Conservation (phyloP, 2,113 vertebrate genomes). For the Stictonetta naevosa region DNA sequence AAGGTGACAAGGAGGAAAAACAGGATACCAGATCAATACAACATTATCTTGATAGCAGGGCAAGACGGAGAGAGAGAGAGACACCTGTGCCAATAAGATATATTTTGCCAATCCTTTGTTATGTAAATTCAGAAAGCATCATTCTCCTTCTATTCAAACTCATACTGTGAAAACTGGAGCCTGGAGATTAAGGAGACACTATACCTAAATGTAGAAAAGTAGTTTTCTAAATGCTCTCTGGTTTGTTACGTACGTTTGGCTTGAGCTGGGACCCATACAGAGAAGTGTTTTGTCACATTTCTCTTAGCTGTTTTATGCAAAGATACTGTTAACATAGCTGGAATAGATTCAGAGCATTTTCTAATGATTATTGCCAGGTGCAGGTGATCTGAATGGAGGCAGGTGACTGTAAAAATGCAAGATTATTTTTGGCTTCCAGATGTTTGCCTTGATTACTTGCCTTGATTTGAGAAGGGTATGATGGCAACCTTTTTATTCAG, state of each 20-base stretch:
- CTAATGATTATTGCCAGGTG: background rate
- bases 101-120: background rate
- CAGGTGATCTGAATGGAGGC: background rate
- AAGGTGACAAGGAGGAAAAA: background rate
- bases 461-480: background rate
- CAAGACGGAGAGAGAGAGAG: background rate
- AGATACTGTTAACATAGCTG: background rate
- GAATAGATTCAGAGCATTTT: background rate
- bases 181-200: background rate
- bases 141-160: background rate
- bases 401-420: background rate
- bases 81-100: too few species aligned
- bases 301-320: background rate
- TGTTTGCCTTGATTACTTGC: background rate
- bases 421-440: background rate
- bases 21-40: background rate
- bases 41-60: background rate
- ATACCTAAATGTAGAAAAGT: background rate
- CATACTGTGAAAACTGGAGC: background rate
- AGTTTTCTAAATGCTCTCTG: background rate
- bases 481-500: background rate
- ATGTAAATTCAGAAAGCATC: background rate
- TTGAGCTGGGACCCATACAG: background rate
- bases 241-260: background rate
- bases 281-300: background rate